Base-by-base conservation (phyloP, 2,797 vertebrate genomes). In the Cryptoprocta ferox region DNA sequence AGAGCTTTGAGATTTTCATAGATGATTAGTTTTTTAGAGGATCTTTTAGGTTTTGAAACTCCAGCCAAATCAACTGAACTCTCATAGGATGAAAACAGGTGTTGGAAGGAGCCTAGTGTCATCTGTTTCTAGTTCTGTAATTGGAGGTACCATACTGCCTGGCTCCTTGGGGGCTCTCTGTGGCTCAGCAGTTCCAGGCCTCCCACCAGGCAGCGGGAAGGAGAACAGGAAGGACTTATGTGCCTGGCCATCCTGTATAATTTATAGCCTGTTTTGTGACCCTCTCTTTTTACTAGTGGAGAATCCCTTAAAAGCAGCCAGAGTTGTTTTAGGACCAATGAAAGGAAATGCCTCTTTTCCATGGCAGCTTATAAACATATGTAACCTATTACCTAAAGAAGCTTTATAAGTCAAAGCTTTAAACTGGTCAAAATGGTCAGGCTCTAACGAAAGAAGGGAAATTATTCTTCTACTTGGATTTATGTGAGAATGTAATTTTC, bases 291-390 rank as follows among this genome's bases (percentile, higher is more conserved):
- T 95, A 96, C 91, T 97, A 73, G 93, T 94, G 93, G 84, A 92
- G 95, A 95, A 94, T 94, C 85, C 70, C 90, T 97, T 97, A 83
- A 97, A 97, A 97, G 91, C 91, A 94, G 63, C 84, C 96, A 94
- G 66, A 96, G 88, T 97, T 97, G 88, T 95, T 97, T 90, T 95
- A 89, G 94, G 89, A 90, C 80, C 88, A 94, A 5, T 96, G 95
- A 96, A 94, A 95, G 91, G 97, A 97, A 97, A 95, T 97, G 80
- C 84, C 84, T 48, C 63, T 89, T 97, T 97, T 95, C 94, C 89
- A 85, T 96, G 85, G 71, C 56, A 83, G 28, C 75, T 96, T 95
- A 75, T 94, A 97, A 97, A 96, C 96, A 96, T 95, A 68, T 97
- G 97, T 92, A 94, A 96, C 75, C 71, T 81, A 96, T 96, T 97